A percentile compares a stretch with the other conserved stretches of the same genome.
These are phyloP conservation scores for Notiomystis cincta DNA, from an alignment of 2,113 vertebrate genomes.

Conservation along the genomic window DNA sequence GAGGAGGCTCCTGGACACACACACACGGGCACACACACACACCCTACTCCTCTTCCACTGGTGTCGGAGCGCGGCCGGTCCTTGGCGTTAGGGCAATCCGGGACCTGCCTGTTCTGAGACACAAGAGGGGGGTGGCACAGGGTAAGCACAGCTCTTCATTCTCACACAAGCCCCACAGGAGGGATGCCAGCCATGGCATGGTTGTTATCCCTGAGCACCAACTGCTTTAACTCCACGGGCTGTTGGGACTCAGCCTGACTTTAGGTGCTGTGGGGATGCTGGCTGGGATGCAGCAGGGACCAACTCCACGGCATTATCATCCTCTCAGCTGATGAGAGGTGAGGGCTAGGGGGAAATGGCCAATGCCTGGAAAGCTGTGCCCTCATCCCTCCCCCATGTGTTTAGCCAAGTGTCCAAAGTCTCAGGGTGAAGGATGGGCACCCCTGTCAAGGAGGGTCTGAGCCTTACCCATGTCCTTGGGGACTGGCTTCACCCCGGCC, in stretches of 20 bases:
- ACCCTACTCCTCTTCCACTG: not conserved
- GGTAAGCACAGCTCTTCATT: not conserved
- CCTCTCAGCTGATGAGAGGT: not conserved
- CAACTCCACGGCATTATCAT: fast-evolving
- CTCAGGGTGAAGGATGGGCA: not conserved
- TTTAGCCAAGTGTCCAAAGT: not conserved
- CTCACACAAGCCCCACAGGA: not conserved
- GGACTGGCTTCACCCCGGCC: constrained; percentile 72
- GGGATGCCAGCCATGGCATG: not conserved
- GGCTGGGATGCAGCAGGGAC: not conserved
- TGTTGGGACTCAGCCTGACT: not conserved
- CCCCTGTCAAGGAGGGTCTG: not conserved
- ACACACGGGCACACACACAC: constrained; percentile 40
- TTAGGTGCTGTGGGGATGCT: not conserved
- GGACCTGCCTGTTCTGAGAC: constrained; percentile 65
- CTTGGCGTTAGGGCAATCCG: constrained; percentile 25
- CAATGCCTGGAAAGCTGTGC: not conserved
- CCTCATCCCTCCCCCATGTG: not conserved
- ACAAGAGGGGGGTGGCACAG: not conserved
- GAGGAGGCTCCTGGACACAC: constrained; percentile 36
- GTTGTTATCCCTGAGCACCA: fast-evolving
- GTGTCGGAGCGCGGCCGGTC: not conserved
- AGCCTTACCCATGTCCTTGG: constrained; percentile 85
- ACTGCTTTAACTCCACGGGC: fast-evolving
- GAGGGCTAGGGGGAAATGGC: not conserved